Evolutionary conservation across 2,113 vertebrate species (phyloP).

Genomic region (Elachura formosa): DNA sequence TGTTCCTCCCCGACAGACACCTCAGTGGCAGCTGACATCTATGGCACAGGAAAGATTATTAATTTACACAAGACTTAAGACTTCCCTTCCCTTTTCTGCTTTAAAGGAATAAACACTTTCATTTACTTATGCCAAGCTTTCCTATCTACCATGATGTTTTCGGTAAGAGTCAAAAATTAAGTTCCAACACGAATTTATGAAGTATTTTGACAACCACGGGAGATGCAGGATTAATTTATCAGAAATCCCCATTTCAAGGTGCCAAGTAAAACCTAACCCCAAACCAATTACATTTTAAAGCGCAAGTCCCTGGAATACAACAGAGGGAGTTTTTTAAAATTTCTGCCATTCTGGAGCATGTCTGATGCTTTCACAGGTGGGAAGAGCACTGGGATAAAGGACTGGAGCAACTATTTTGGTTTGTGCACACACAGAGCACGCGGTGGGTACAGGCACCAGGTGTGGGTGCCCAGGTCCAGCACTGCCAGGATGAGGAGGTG

Average conservation of each 20-base stretch:
- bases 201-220: neutral
- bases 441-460: neutral
- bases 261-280: neutral
- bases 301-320: neutral
- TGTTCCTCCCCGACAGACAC: constrained; percentile 19
- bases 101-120: neutral
- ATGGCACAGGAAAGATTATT: neutral
- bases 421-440: neutral
- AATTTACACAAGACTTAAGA: neutral
- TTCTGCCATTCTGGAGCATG: neutral
- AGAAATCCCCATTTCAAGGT: neutral
- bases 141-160: neutral
- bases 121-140: neutral
- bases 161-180: neutral
- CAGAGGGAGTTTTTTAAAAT: accelerated
- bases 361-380: neutral
- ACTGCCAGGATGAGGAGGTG: accelerated
- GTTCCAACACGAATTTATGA: neutral
- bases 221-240: neutral
- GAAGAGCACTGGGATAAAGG: neutral
- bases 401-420: neutral
- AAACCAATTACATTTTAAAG: neutral
- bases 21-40: neutral
- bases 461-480: neutral
- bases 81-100: neutral